These are phyloP conservation scores for Pristionchus mayeri DNA, from an alignment of 2,888 invertebrate species.

Conservation along the genomic window DNA sequence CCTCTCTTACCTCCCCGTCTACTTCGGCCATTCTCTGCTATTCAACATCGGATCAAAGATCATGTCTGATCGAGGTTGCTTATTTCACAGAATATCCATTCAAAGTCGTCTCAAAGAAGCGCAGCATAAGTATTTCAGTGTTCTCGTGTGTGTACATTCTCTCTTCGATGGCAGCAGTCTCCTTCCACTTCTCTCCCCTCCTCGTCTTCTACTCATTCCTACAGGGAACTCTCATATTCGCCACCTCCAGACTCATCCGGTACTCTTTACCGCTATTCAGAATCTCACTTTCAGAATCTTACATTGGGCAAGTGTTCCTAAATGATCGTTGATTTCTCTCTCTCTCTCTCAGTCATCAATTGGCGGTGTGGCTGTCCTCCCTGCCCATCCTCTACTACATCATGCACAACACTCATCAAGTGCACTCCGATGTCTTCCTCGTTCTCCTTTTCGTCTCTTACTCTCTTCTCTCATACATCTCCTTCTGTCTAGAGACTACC, in stretches of 20 bases:
- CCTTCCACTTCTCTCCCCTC: slow-evolving; percentile 65
- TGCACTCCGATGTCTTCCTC: slow-evolving; percentile 64
- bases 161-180: slow-evolving; percentile 63
- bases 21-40: slow-evolving; percentile 66
- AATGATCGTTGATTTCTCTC: too few relatives aligned
- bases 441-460: slow-evolving; percentile 77
- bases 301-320: too few relatives aligned
- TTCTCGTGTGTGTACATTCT: slow-evolving; percentile 62
- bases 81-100: neutral
- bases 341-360: slow-evolving; percentile 52
- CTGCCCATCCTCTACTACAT: slow-evolving; percentile 71
- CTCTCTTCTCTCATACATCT: slow-evolving; percentile 76
- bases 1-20: slow-evolving; percentile 65
- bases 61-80: slow-evolving; percentile 56
- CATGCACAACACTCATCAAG: slow-evolving; percentile 67
- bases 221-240: slow-evolving; percentile 69
- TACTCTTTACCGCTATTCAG: slow-evolving; percentile 30
- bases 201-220: slow-evolving; percentile 64
- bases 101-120: neutral
- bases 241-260: slow-evolving; percentile 60
- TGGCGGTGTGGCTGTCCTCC: slow-evolving; percentile 71
- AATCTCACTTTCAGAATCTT: too few relatives aligned
- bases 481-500: slow-evolving; percentile 74
- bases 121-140: neutral
- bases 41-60: slow-evolving; percentile 69